These are phyloP conservation scores for Phaethornis superciliosus DNA, from an alignment of 2,113 vertebrate species.

Conservation along the genomic window DNA sequence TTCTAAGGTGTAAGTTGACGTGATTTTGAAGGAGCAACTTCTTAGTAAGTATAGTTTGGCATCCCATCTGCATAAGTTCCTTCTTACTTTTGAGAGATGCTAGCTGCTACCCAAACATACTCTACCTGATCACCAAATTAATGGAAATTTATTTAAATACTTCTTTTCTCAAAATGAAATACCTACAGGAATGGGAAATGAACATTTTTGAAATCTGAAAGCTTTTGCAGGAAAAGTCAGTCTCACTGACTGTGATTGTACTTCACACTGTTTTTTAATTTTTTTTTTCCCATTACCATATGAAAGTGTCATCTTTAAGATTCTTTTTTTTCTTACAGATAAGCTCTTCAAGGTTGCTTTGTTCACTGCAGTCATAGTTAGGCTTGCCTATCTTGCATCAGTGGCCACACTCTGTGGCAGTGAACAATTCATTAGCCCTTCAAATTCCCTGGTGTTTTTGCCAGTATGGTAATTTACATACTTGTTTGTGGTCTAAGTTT, in stretches of 20 bases:
- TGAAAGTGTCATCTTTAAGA: not conserved
- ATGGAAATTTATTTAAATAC: not conserved
- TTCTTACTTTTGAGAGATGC: not conserved
- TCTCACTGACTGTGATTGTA: not conserved
- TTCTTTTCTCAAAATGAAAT: not conserved
- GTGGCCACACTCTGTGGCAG: not conserved
- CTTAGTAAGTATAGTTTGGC: not conserved
- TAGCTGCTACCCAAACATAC: not conserved
- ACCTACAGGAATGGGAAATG: not conserved
- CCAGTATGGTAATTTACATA: not conserved
- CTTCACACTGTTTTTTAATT: rapidly evolving
- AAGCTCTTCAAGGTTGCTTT: not conserved
- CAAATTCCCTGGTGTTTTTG: not conserved
- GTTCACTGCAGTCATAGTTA: not conserved
- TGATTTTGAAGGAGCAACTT: not conserved
- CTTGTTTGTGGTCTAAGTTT: not conserved
- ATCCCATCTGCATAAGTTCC: not conserved
- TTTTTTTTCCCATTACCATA: not conserved
- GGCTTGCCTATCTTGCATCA: rapidly evolving
- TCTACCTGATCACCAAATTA: not conserved
- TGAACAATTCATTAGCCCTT: not conserved
- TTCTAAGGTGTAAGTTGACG: not conserved
- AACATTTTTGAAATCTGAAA: not conserved
- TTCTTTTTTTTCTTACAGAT: not conserved
- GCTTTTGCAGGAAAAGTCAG: not conserved